A percentile compares a stretch with the other conserved stretches of the same genome.
Conservation (phyloP, 2,888 invertebrate species). For the Ditylenchus weischeri region DNA sequence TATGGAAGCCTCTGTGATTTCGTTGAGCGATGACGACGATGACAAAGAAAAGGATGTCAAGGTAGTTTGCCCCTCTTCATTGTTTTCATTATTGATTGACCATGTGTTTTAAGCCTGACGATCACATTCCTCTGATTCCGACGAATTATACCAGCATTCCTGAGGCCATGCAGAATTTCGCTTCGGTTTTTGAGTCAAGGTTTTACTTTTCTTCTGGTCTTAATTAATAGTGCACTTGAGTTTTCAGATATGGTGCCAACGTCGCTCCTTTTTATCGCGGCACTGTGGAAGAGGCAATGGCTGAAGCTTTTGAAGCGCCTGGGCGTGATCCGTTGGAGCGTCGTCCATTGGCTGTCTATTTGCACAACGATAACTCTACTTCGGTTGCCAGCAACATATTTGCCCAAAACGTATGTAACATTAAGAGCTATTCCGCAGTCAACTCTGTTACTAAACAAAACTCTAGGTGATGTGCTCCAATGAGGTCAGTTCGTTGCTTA, state of each 20-base stretch:
- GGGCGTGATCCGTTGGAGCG: constrained; percentile 66
- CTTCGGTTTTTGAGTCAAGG: constrained; percentile 47
- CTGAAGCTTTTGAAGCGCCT: constrained; percentile 36
- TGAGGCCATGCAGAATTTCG: constrained; percentile 53
- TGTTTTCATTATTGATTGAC: too few species aligned
- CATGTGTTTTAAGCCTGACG: not conserved
- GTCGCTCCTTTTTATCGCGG: constrained; percentile 36
- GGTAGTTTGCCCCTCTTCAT: too few species aligned
- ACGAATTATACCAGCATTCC: constrained; percentile 38
- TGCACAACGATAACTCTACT: constrained; percentile 85
- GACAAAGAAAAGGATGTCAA: too few species aligned
- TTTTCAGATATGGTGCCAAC: constrained; percentile 35
- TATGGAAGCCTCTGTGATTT: too few species aligned
- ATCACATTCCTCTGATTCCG: constrained; percentile 49
- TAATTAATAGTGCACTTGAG: not conserved
- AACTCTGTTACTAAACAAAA: not conserved
- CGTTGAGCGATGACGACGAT: too few species aligned
- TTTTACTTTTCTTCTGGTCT: constrained; percentile 13
- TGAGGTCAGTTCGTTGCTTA: constrained; percentile 81
- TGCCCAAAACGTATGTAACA: constrained; percentile 29
- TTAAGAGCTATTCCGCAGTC: too few species aligned
- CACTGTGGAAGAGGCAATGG: constrained; percentile 28
- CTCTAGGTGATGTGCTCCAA: constrained; percentile 76
- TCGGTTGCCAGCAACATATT: constrained; percentile 87
- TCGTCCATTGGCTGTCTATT: constrained; percentile 85